Conservation (phyloP, 2,113 vertebrate genomes). For the Talpa occidentalis region DNA sequence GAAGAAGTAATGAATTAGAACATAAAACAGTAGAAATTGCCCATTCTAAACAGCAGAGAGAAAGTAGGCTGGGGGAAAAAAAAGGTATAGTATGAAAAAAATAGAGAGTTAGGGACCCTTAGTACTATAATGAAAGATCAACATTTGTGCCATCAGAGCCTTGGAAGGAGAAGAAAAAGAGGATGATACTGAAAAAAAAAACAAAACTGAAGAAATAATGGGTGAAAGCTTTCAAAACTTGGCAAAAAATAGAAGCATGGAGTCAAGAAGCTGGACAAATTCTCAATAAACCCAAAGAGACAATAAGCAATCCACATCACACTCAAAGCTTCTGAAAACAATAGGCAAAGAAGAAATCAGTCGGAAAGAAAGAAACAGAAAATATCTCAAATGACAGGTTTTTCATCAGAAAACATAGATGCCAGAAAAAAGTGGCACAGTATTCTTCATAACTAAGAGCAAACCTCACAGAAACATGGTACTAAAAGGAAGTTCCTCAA, state of each 20-base stretch:
- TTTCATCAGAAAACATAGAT: too few relatives aligned
- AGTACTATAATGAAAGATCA: neutral
- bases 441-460: too few relatives aligned
- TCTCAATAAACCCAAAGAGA: too few relatives aligned
- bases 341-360: neutral
- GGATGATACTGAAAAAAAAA: neutral
- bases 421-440: too few relatives aligned
- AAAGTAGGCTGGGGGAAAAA: neutral
- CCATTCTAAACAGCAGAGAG: neutral
- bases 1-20: neutral
- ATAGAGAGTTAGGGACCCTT: neutral
- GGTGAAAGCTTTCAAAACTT: too few relatives aligned
- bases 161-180: neutral
- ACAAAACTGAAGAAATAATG: too few relatives aligned
- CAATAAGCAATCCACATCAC: too few relatives aligned
- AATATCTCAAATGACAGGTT: too few relatives aligned
- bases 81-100: neutral
- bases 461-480: neutral
- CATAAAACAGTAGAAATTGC: neutral
- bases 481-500: neutral
- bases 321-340: too few relatives aligned
- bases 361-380: too few relatives aligned
- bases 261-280: too few relatives aligned
- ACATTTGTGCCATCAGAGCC: neutral
- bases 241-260: too few relatives aligned